These are phyloP conservation scores for Bujurquina vittata DNA, from an alignment of 2,113 vertebrate species.

Conservation along the genomic window DNA sequence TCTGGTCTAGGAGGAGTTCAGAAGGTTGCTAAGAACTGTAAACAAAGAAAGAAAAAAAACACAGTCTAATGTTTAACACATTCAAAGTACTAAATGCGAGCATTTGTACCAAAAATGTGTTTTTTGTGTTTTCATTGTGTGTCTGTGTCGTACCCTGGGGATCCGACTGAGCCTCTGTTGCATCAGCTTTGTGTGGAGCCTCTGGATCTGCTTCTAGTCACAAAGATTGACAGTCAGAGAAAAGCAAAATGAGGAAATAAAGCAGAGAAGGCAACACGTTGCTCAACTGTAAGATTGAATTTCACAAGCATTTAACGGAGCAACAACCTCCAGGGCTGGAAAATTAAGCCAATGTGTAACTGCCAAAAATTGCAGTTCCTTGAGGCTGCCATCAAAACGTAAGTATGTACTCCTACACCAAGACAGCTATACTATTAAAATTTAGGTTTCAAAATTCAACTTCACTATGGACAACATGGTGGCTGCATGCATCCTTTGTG, in stretches of 20 bases:
- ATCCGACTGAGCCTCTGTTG: constrained; percentile 68
- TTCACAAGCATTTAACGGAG: background rate
- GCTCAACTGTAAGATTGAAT: constrained; percentile 3
- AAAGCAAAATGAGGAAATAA: background rate
- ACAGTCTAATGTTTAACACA: background rate
- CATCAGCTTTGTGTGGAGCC: constrained; percentile 67
- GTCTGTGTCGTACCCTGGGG: constrained; percentile 72
- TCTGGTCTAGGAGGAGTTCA: constrained; percentile 66
- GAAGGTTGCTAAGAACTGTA: constrained; percentile 71
- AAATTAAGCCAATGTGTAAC: background rate
- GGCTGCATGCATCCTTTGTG: background rate
- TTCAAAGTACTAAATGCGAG: background rate
- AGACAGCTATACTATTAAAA: background rate
- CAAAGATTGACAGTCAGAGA: constrained; percentile 21
- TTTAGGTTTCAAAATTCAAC: background rate
- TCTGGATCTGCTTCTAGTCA: constrained; percentile 70
- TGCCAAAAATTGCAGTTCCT: background rate
- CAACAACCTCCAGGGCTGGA: background rate
- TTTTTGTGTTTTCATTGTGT: background rate
- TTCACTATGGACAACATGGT: background rate
- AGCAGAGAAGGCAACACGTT: background rate
- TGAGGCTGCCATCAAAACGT: background rate
- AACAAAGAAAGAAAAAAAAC: background rate
- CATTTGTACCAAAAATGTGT: background rate
- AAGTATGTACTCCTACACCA: background rate